Percentiles rank a stretch among this genome's conserved stretches.
Conservation (phyloP, 1,140 invertebrate species). For the Brachionus angularis region DNA sequence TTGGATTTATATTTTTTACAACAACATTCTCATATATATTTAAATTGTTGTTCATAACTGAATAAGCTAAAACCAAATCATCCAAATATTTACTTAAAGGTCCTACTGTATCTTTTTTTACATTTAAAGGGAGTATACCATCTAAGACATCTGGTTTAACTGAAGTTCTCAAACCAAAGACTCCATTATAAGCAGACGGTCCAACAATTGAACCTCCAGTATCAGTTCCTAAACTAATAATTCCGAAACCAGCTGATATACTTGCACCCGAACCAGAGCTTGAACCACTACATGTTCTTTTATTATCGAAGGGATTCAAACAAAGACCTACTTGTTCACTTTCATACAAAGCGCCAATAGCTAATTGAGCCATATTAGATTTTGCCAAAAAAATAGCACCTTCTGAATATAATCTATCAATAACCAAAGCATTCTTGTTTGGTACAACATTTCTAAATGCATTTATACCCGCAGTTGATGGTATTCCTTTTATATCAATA, state of each 20-base stretch:
- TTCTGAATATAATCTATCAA: constrained; percentile 11
- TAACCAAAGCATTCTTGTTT: constrained; percentile 18
- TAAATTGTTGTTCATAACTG: neutral
- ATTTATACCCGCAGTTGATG: constrained; percentile 26
- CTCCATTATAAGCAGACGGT: constrained; percentile 1
- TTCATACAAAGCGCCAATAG: constrained; percentile 29
- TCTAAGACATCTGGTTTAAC: neutral
- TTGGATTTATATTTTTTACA: neutral
- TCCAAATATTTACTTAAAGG: constrained; percentile 13
- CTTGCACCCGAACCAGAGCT: constrained; percentile 22
- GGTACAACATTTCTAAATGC: constrained; percentile 19
- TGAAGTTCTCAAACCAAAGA: constrained; percentile 12
- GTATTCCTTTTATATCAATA: constrained; percentile 9
- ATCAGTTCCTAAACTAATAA: constrained; percentile 19
- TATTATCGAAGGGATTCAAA: constrained; percentile 27
- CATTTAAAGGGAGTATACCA: constrained; percentile 3
- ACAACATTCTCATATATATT: neutral
- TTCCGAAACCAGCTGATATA: constrained; percentile 18
- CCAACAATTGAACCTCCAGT: constrained; percentile 33
- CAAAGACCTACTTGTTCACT: constrained; percentile 34
- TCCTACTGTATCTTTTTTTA: constrained; percentile 26
- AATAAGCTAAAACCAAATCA: neutral
- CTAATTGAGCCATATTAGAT: constrained; percentile 35
- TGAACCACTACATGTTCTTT: constrained; percentile 22
- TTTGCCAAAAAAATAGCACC: constrained; percentile 26